Percentiles rank a stretch among this genome's conserved stretches.
Conservation (phyloP, 2,113 vertebrate genomes). For the Eulacestoma nigropectus region DNA sequence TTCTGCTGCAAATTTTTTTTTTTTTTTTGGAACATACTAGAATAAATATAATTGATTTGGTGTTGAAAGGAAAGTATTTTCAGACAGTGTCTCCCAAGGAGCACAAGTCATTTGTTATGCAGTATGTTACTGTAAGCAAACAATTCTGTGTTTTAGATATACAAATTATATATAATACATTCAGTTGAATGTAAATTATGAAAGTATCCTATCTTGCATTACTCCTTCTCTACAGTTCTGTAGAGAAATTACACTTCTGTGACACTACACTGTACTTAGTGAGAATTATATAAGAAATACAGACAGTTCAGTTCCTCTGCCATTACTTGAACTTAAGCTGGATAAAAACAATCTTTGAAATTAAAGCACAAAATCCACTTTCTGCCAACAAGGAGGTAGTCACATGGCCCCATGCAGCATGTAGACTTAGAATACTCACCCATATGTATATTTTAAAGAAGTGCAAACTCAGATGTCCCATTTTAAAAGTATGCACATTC, state of each 20-base stretch:
- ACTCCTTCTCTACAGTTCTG: not conserved
- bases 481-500: not conserved
- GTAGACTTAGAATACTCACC: not conserved
- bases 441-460: not conserved
- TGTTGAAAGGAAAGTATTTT: not conserved
- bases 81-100: not conserved
- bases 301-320: not conserved
- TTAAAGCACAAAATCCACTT: not conserved
- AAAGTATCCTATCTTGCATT: not conserved
- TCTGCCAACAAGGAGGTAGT: not conserved
- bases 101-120: not conserved
- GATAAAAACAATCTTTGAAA: not conserved
- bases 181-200: not conserved
- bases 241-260: not conserved
- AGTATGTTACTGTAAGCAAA: not conserved
- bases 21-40: not conserved
- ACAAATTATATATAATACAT: not conserved
- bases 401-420: not conserved
- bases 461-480: not conserved
- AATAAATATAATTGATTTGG: not conserved
- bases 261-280: not conserved
- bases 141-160: not conserved
- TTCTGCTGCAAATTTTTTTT: not conserved
- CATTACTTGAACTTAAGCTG: not conserved
- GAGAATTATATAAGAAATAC: not conserved